Percentiles rank a stretch among this genome's conserved stretches.
These are phyloP conservation scores for Eucriotettix oculatus DNA, from an alignment of 2,888 invertebrate genomes.

Conservation along the genomic window DNA sequence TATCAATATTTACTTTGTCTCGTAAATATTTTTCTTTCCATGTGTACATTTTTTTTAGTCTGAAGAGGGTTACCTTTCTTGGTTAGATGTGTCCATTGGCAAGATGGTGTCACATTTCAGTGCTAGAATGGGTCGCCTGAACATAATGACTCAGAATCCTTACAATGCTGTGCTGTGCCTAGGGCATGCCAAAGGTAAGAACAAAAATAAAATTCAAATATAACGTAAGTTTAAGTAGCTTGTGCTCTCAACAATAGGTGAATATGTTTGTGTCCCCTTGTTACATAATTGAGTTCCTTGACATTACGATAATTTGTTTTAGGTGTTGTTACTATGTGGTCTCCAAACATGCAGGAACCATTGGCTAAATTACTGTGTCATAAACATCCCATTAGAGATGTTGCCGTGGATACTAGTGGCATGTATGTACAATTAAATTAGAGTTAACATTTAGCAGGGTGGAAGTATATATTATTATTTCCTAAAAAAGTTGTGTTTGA, in stretches of 20 bases:
- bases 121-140: constrained; percentile 59
- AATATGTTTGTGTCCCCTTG: not conserved
- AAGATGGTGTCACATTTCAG: constrained; percentile 65
- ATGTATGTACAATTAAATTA: constrained; percentile 34
- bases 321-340: constrained; percentile 88
- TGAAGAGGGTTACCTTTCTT: constrained; percentile 64
- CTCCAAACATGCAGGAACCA: constrained; percentile 71
- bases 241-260: not conserved
- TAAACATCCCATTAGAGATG: constrained; percentile 55
- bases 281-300: not conserved
- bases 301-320: constrained; percentile 11
- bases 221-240: too few species aligned
- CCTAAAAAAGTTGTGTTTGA: too few species aligned
- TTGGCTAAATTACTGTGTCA: constrained; percentile 87
- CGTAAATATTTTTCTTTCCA: not conserved
- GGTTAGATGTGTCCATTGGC: constrained; percentile 91
- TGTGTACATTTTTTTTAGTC: constrained; percentile 29
- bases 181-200: constrained; percentile 68
- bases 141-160: constrained; percentile 83
- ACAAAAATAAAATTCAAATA: constrained; percentile 7
- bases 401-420: constrained; percentile 75
- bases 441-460: not conserved
- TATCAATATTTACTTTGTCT: not conserved
- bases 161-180: constrained; percentile 79
- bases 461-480: too few species aligned